Evolutionary conservation across 2,888 invertebrate genomes (phyloP).

Genomic region (Drosophila macrothrix): DNA sequence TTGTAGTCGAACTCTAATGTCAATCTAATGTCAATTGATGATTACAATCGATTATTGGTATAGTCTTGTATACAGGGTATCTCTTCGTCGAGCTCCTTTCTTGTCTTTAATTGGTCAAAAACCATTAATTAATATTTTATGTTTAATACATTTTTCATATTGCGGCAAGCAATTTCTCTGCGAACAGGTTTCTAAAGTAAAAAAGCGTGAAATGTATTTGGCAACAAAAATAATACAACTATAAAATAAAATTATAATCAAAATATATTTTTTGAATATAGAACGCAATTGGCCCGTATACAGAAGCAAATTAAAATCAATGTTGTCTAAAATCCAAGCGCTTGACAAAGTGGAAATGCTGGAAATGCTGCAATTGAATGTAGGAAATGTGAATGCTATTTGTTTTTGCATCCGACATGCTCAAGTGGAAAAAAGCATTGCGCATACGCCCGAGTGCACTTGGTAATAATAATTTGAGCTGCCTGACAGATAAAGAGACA

Average conservation of each 20-base stretch:
- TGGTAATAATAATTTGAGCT: conserved; percentile 77
- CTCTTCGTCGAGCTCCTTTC: too few relatives aligned
- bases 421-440: conserved; percentile 77
- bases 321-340: not conserved
- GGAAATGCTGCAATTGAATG: not conserved
- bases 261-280: not conserved
- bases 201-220: not conserved
- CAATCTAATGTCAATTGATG: not conserved
- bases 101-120: not conserved
- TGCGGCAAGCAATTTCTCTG: not conserved
- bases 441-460: conserved; percentile 80
- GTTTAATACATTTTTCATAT: accelerated
- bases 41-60: too few relatives aligned
- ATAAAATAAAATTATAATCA: not conserved
- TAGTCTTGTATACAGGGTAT: too few relatives aligned
- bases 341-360: not conserved
- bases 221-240: not conserved
- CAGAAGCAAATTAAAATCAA: not conserved
- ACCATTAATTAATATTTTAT: not conserved
- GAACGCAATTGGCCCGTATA: not conserved
- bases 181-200: not conserved
- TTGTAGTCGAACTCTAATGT: not conserved
- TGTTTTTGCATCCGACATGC: conserved; percentile 55
- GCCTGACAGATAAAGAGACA: conserved; percentile 45
- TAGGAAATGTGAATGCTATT: conserved; percentile 42